Conservation (phyloP, 1,140 invertebrate genomes). For the Meteorus sp. region DNA sequence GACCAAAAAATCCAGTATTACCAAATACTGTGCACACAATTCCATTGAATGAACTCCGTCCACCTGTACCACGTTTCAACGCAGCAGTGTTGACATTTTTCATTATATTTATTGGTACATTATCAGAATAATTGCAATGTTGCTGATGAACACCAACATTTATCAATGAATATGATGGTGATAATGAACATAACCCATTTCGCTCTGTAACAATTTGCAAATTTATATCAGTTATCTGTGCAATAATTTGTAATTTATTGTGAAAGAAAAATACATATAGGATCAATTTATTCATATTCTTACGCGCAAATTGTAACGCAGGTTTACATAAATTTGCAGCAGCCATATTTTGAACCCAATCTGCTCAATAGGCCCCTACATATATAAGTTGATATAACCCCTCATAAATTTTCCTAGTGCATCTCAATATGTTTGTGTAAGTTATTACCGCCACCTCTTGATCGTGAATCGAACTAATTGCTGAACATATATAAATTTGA, state of each 20-base stretch:
- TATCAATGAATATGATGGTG: not conserved
- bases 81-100: constrained; percentile 63
- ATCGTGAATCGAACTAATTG: no score
- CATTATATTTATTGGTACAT: constrained; percentile 37
- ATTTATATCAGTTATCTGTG: not conserved
- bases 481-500: no score
- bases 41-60: constrained; percentile 94
- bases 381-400: no score
- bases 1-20: constrained; percentile 83
- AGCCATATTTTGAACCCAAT: no score
- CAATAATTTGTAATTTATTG: not conserved
- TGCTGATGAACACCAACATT: no score
- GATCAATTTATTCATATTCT: no score
- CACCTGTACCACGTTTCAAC: constrained; percentile 87
- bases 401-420: no score
- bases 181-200: not conserved
- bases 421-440: no score
- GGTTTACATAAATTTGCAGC: no score
- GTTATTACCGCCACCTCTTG: no score
- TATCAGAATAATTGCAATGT: constrained; percentile 44
- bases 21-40: constrained; percentile 98
- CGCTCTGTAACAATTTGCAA: not conserved
- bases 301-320: no score
- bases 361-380: no score
- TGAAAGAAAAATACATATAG: not conserved